Base-by-base conservation (phyloP, 2,888 invertebrate genomes). In the Meganola albula region DNA sequence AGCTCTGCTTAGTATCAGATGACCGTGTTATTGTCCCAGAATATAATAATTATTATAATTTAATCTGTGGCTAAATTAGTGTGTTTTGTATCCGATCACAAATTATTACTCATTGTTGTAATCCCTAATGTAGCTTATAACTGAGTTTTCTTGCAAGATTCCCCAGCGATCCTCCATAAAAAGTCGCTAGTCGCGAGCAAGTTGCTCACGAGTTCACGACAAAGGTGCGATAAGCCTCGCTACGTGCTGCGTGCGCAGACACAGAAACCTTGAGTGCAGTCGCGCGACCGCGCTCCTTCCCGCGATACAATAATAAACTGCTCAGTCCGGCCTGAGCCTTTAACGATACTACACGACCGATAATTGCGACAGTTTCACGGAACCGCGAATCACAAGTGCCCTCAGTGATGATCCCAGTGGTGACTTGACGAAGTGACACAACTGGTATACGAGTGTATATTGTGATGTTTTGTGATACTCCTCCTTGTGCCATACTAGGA, bases 401-500 rank as follows among this genome's bases (percentile, higher is more conserved):
- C 53, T 48, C 32, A 60, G 51, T 58, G 53, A 58, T 34, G 32
- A 16, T 53, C 48, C 55, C 63, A 61, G 58, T 47, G 40, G 12
- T 27, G 20, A 28, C 24, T 25, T 54, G 39, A 41, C 3, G 50
- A 55, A 72, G 77, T 76, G 75, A 74, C 63, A 69, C 61, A 59
- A 63, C 68, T 63, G 53, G 57, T 71, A 71, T 69, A 70, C 68
- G 40, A 66, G 79, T 78, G 80, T 67, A 70, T 68, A 74, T 66
- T 83, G 83, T 83, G 79, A 83, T 83, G 83, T 76, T 71, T 73
- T 72, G 84, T 82, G 83, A 70, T 66, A 75, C 69, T 44, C 49
- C 60, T 60, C 57, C 55, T 58, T 64, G 78, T 82, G 79, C 71
- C 76, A 76, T 76, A 74, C 54, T 67, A 65, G 67, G 73, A 65